These are phyloP conservation scores for Ostrea denselamellosa DNA, from an alignment of 1,140 invertebrate genomes.

Conservation along the genomic window DNA sequence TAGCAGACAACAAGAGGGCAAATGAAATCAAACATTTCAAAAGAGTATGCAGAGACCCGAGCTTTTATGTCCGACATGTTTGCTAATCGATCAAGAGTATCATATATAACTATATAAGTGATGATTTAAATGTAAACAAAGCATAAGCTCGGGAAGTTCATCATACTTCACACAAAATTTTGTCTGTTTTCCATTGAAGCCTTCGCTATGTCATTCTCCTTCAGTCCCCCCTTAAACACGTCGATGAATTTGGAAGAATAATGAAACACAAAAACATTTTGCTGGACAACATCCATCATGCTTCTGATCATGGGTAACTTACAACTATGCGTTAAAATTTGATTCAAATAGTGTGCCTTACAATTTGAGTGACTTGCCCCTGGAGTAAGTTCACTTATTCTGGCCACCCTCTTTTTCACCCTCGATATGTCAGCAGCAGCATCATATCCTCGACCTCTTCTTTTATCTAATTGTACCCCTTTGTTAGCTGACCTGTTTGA, in stretches of 20 bases:
- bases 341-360: slow-evolving; percentile 45
- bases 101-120: background rate
- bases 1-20: slow-evolving; percentile 19
- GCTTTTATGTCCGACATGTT: slow-evolving; percentile 30
- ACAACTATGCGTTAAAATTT: background rate
- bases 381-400: slow-evolving; percentile 30
- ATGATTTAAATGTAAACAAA: slow-evolving; percentile 37
- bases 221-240: background rate
- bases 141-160: slow-evolving; percentile 32
- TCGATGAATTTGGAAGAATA: background rate
- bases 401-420: slow-evolving; percentile 15
- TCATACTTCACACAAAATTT: slow-evolving; percentile 44
- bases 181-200: slow-evolving; percentile 23
- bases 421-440: slow-evolving; percentile 45
- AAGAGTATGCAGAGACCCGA: background rate
- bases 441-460: slow-evolving; percentile 41
- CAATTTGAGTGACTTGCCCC: slow-evolving; percentile 28
- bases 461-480: no score
- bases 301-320: background rate
- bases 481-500: no score
- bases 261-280: no score
- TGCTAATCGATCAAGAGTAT: background rate
- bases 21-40: slow-evolving; percentile 42
- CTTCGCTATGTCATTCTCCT: background rate
- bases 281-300: no score